Base-by-base conservation (phyloP, 2,888 invertebrate genomes). In the Rhamnusium bicolor region DNA sequence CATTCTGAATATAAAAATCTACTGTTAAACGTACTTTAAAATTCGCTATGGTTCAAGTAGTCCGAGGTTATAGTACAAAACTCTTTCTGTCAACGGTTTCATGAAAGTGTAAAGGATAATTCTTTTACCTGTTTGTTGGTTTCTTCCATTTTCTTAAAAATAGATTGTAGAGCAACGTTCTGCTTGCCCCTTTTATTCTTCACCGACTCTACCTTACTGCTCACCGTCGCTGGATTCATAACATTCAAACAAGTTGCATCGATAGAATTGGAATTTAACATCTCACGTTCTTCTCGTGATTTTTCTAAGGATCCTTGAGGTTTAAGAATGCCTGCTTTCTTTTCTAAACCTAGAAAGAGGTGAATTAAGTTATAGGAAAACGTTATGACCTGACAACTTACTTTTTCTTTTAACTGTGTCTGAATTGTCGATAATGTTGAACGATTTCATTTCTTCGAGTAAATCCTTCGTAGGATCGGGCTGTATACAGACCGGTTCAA, bases 91-190 rank as follows among this genome's bases (percentile, higher is more conserved):
- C n/a, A n/a, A n/a, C n/a, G n/a, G n/a, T 10, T 47, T 68, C 8
- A 32, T 24, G 32, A 32, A n/a, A 40, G n/a, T 62, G 61, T 32
- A n/a, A 60, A 49, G 8, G 29, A 16, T 32, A 16, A 74, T 24
- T 24, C 6, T 24, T 40, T 72, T 69, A 91, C 92, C 89, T 93
- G 93, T 85, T 93, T 93, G 82, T 92, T 93, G 7, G 51, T 76
- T 78, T 92, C 93, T 84, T 93, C 93, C 79, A 93, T 92, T 75
- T 93, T 93, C 77, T 93, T 89, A 89, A 93, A 92, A 83, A 94
- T 93, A 75, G 93, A 93, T 71, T 94, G 93, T 90, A 96, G 92
- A 0, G 95, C 95, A 56, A 95, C 94, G 86, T 95, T 96, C 84
- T 95, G 94, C 74, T 94, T 90, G 1, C 90, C 89, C 74, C 91